Conservation (phyloP, 2,888 invertebrate species). For the Ennomos erosarius region DNA sequence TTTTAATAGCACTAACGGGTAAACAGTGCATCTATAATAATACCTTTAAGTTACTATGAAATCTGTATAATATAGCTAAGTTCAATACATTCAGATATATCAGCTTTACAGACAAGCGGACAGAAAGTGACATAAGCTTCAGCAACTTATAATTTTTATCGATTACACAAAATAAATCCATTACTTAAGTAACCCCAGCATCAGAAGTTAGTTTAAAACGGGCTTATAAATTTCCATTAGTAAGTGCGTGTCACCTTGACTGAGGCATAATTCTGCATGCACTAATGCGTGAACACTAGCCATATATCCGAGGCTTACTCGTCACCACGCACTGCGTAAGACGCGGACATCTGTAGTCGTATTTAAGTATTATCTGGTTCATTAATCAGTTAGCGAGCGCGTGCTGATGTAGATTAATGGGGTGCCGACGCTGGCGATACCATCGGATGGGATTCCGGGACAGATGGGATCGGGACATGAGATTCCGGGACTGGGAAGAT, state of each 20-base stretch:
- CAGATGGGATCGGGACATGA: constrained; percentile 66
- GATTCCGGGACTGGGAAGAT: constrained; percentile 21
- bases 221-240: background rate
- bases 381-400: constrained; percentile 79
- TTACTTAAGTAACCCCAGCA: too few species aligned
- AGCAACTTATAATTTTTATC: constrained; percentile 9
- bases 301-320: constrained; percentile 11
- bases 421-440: constrained; percentile 75
- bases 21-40: too few species aligned
- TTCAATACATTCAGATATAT: too few species aligned
- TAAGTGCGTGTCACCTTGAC: constrained; percentile 10
- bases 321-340: constrained; percentile 38
- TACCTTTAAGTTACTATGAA: too few species aligned
- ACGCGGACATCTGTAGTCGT: constrained; percentile 77
- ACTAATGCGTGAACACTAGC: constrained; percentile 20
- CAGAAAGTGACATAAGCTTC: too few species aligned
- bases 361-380: constrained; percentile 81
- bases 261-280: constrained; percentile 4
- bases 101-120: too few species aligned
- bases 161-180: background rate
- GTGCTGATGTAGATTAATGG: constrained; percentile 84
- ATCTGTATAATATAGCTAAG: too few species aligned
- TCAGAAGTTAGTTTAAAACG: too few species aligned
- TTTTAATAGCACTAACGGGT: too few species aligned
- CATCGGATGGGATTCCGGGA: constrained; percentile 71